Base-by-base conservation (phyloP, 2,888 invertebrate species). In the Amphiduros pacificus region DNA sequence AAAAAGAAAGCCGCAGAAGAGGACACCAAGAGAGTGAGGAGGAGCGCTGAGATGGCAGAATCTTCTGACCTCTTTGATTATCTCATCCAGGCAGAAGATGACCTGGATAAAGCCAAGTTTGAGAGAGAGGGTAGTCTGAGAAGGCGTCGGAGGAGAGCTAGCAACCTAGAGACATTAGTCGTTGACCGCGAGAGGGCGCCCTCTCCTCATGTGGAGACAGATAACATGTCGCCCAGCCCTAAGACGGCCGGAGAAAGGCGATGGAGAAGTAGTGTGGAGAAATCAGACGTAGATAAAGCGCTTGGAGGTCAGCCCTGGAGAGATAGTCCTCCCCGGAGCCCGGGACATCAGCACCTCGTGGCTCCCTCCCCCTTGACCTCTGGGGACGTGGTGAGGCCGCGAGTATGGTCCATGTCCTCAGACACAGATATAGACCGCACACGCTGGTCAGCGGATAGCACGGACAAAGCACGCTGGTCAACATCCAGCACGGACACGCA, bases 111-210 rank as follows among this genome's bases (percentile, higher is more conserved):
- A n/a, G 54, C 27, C 2, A 40, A 32, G 24, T 75, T 78, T 64
- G 74, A 78, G 28, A 62, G 76, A 29, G 68, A 66, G 55, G 75
- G 74, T n/a, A 77, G 76, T 57, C 63, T 76, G 28, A 69, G 76
- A 27, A 64, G 73, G 50, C 50, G 76, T 73, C 50, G 71, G 60
- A 57, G 64, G 2, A 48, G 48, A 11, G 44, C 31, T 14, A 40
- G 32, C 22, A 62, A 52, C 14, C 59, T 71, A 9, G 71, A 71
- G 48, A 59, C 67, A 4, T 62, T 67, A 4, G 57, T 68, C n/a
- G 64, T 65, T 29, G 76, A 71, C 3, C 67, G 79, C n/a, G 79
- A 79, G 67, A 63, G 79, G 20, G 75, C 75, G 2, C 64, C 76
- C 3, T 78, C 78, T 11, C 77, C 77, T 24, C 32, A 49, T 24